Evolutionary conservation across 2,113 vertebrate genomes (phyloP).

Genomic region (Pampusana beccarii): DNA sequence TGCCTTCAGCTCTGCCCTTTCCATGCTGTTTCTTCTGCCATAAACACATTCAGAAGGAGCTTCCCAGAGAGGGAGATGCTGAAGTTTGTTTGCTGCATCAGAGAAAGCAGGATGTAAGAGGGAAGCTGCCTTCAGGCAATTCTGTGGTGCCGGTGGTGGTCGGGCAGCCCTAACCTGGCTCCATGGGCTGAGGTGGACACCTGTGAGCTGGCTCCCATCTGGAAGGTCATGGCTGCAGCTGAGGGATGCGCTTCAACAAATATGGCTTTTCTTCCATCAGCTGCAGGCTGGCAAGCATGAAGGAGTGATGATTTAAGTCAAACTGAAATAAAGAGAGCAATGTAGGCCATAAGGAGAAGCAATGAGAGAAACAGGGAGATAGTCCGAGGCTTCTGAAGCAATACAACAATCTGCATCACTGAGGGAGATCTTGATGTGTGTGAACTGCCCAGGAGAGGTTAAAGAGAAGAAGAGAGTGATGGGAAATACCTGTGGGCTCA

Average conservation of each 20-base stretch:
- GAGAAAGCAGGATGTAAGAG: neutral
- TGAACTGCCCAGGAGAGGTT: neutral
- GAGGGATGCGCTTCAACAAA: neutral
- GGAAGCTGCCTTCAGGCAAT: neutral
- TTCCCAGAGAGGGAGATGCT: neutral
- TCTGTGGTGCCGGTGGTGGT: neutral
- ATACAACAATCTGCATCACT: neutral
- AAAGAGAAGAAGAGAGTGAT: neutral
- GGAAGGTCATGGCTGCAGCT: neutral
- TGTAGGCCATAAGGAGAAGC: neutral
- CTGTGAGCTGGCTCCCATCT: neutral
- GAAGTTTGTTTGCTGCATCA: neutral
- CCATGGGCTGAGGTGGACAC: neutral
- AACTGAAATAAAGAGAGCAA: neutral
- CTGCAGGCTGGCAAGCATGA: neutral
- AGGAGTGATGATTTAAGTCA: neutral
- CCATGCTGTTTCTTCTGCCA: neutral
- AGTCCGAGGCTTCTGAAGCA: neutral
- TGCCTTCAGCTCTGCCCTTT: neutral
- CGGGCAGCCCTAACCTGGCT: accelerated
- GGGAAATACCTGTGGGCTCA: neutral
- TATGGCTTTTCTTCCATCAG: neutral
- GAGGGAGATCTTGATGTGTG: neutral
- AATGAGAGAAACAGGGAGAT: neutral
- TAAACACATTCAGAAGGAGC: neutral